These are phyloP conservation scores for Leptosomus discolor DNA, from an alignment of 2,113 vertebrate genomes.

Conservation along the genomic window DNA sequence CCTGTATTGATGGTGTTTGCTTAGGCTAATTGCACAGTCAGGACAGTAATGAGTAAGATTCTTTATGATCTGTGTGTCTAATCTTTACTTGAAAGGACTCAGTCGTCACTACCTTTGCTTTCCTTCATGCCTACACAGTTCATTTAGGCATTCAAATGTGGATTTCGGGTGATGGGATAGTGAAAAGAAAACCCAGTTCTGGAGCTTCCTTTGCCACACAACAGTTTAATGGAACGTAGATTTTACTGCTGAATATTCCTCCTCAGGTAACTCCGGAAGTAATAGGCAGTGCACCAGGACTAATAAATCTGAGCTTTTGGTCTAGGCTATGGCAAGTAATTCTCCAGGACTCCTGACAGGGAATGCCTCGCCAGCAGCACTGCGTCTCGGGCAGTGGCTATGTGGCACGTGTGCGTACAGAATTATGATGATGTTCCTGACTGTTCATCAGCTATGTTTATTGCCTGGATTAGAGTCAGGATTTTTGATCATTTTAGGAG, in stretches of 20 bases:
- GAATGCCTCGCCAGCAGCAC: not conserved
- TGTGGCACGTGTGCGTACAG: not conserved
- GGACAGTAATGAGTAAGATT: not conserved
- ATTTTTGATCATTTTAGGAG: not conserved
- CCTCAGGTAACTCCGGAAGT: not conserved
- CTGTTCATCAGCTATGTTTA: rapidly evolving
- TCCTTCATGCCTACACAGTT: not conserved
- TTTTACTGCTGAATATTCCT: not conserved
- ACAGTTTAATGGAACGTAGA: not conserved
- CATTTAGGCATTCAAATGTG: not conserved
- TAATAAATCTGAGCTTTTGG: not conserved
- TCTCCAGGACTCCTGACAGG: not conserved
- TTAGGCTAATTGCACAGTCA: not conserved
- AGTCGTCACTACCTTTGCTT: not conserved
- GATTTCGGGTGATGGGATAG: not conserved
- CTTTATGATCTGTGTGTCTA: not conserved
- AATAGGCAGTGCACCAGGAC: not conserved
- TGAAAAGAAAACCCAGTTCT: not conserved
- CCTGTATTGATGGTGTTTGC: not conserved
- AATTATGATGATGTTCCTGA: not conserved
- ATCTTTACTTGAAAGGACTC: not conserved
- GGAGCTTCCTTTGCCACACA: not conserved
- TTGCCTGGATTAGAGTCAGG: not conserved
- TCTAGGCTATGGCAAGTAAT: not conserved
- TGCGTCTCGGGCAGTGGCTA: not conserved